Base-by-base conservation (phyloP, 1,140 invertebrate species). In the Ladona fulva region DNA sequence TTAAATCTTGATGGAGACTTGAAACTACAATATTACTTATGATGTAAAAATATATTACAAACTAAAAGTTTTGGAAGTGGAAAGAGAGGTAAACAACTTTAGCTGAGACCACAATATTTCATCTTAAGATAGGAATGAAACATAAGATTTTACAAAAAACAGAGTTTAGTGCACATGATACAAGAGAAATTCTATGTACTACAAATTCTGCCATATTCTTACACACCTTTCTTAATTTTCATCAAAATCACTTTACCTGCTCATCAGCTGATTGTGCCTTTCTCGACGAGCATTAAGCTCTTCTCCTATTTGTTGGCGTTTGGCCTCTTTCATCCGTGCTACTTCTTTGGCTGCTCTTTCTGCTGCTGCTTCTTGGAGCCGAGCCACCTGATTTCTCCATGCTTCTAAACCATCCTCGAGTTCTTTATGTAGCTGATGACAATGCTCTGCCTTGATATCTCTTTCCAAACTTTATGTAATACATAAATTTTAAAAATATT, bases 301-400 rank as follows among this genome's bases (percentile, higher is more conserved):
- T 25, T 74, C 76, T 77, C 82, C 82, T 5, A 81, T 78, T 73
- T 79, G 78, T 14, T 82, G 80, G 22, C 81, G 74, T 77, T 81
- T 82, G 37, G 78, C 80, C 16, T 82, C 82, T 14, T 79, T 77
- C 25, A 80, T 78, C 3, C 79, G 24, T 0, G 77, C 79, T n/a
- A 81, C 82, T 42, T 80, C 81, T 11, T 80, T 79, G 52, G 80
- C 79, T 19, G 83, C 83, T 76, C 81, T 76, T 25, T 80, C 79
- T 24, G 80, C 76, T 22, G 82, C 81, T 52, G 81, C 77, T 80
- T 82, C 83, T 75, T 84, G 83, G 37, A 83, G 76, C 16, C 81
- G 42, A 78, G 83, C 73, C n/a, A 84, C 81, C 66, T 81, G 81
- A 75, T 83, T 83, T 79, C 83, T 82, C 83, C 83, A 84, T 79